These are phyloP conservation scores for Branchinecta lindahli DNA, from an alignment of 1,140 invertebrate genomes.

Conservation along the genomic window DNA sequence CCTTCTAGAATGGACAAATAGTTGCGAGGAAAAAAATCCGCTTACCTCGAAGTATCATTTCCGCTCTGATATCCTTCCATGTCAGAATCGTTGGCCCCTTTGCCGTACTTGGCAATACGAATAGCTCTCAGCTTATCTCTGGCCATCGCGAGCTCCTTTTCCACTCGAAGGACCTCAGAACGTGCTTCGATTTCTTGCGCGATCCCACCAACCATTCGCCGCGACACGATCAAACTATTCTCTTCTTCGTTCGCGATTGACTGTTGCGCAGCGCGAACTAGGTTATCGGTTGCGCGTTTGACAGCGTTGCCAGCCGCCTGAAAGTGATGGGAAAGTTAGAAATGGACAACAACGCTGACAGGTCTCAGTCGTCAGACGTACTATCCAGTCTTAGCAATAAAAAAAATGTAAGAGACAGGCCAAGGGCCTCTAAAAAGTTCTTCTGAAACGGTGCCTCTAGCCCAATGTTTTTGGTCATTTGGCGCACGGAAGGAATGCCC, in stretches of 20 bases:
- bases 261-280: conserved; percentile 84
- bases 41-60: conserved; percentile 22
- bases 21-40: too few species aligned
- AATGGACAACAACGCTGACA: too few species aligned
- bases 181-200: conserved; percentile 75
- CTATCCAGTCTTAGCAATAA: too few species aligned
- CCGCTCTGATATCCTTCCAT: conserved; percentile 25
- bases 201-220: conserved; percentile 79
- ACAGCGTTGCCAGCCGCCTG: conserved; percentile 89
- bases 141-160: conserved; percentile 82
- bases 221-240: conserved; percentile 68
- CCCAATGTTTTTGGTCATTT: too few species aligned
- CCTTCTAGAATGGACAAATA: too few species aligned
- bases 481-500: too few species aligned
- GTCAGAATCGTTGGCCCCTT: conserved; percentile 23
- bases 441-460: too few species aligned
- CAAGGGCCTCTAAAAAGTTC: too few species aligned
- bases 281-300: conserved; percentile 89
- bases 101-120: conserved; percentile 56
- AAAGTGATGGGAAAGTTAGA: conserved; percentile 21
- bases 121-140: conserved; percentile 69
- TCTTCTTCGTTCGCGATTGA: conserved; percentile 74
- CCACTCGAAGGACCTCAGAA: conserved; percentile 75
- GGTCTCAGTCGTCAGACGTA: too few species aligned
- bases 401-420: too few species aligned